Evolutionary conservation across 2,797 vertebrate genomes (phyloP).

Genomic region (Ibycter americanus): DNA sequence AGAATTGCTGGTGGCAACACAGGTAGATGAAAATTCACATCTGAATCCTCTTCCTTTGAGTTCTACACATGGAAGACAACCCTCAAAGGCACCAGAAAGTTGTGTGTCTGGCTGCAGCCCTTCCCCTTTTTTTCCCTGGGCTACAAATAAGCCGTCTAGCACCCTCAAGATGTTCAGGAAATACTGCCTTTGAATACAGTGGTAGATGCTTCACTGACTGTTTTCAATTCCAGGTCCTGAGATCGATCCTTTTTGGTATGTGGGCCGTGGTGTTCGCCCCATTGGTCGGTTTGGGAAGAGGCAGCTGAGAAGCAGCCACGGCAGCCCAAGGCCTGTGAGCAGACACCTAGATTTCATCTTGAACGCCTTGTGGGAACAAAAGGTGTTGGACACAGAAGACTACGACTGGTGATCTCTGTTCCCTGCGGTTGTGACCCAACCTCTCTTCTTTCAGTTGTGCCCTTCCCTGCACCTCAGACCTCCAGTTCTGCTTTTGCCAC

Average conservation of each 20-base stretch:
- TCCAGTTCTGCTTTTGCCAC: background rate
- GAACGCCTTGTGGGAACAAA: constrained; percentile 77
- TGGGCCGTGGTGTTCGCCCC: constrained; percentile 88
- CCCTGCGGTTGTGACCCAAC: background rate
- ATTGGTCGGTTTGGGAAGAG: constrained; percentile 92
- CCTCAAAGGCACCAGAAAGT: background rate
- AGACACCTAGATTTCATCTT: constrained; percentile 79
- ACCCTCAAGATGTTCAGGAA: background rate
- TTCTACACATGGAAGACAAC: background rate
- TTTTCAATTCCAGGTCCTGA: constrained; percentile 83
- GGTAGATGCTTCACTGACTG: background rate
- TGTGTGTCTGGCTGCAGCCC: background rate
- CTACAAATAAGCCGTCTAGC: background rate
- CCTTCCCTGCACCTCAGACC: background rate
- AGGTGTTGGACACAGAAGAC: constrained; percentile 59
- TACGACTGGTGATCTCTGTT: constrained; percentile 72
- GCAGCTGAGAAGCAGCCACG: constrained; percentile 63
- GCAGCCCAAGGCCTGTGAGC: constrained; percentile 69
- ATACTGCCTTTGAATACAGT: background rate
- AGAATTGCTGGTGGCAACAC: background rate
- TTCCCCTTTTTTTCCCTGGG: background rate
- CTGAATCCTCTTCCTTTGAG: background rate
- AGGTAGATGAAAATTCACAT: background rate
- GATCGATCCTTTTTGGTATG: constrained; percentile 91
- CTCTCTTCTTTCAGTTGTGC: background rate